Base-by-base conservation (phyloP, 2,888 invertebrate species). In the Nymphalis c-album region DNA sequence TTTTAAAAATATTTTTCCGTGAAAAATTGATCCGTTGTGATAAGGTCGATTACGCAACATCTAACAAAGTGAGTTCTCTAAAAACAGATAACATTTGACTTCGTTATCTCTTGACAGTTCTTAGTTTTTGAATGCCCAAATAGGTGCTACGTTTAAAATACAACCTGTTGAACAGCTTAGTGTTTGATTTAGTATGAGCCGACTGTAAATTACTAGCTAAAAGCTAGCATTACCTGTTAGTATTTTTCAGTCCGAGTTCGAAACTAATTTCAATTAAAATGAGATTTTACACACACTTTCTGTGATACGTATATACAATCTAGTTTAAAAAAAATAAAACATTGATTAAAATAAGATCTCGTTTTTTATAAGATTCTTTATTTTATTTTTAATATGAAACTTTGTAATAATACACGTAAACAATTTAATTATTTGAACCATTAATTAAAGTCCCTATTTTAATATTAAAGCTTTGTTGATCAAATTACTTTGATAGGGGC, bases 401-500 rank as follows among this genome's bases (percentile, higher is more conserved):
- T 40, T 40, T 10, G 10, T 40, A 10, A 40, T 40, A 40, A 40
- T 10, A 40, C 35, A 1, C 4, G 13, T 10, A 40, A 13, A 4
- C 10, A 40, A 40, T 40, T 40, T 13, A 13, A 40, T 40, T 13
- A 3, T 40, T 40, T 40, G 13, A 13, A 40, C 3, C 1, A 13
- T 13, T 22, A 48, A 51, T 51, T 20, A 51, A 2, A 48, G 18
- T 18, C 2, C 4, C 6, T n/a, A 1, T 50, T n/a, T 50, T 18
- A n/a, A n/a, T 51, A 13, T 16, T 18, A 50, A 18, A 20, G 1
- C 0, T 0, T 7, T 18, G 7, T 57, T 57, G 35, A 35, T 6
- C 17, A 40, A 40, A 57, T 40, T 73, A 74, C 73, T 73, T 76
- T 74, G 72, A 74, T 20, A 74, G 76, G 76, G 77, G 75, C 74